Evolutionary conservation across 2,888 invertebrate species (phyloP), one percentile per base, ranked within the genome.

Genomic region (Liopterus haemorrhoidalis): DNA sequence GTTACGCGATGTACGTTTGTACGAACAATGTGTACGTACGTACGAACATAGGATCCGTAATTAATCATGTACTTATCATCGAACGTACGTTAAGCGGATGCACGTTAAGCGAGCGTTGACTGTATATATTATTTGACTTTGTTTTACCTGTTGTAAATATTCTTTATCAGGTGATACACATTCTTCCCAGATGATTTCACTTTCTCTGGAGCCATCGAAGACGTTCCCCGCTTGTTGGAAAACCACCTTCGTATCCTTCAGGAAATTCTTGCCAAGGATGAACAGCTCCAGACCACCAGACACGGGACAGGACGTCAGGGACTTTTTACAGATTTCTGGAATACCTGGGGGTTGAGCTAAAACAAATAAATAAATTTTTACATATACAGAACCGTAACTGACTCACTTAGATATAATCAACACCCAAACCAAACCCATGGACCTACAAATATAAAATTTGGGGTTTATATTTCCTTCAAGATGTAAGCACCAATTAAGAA

Each of bases 261-360:
- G 75, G 67, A 92, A 92, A 69, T 92, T 92, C 70, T 92, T 92
- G 22, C 92, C 92, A 49, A 92, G 77, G 30, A 92, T 82, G 67
- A 90, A 91, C 38, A 92, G 71, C 66, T 92, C 91, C 48, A 84
- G 67, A 1, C 90, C 90, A 5, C 91, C 92, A 38, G 75, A 75
- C 3, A 82, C 85, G 5, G 85, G 82, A 61, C 85, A 84, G 16
- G 87, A 82, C 18, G 81, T 80, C 6, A 90, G 66, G 0, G 91
- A 92, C 66, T 90, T 91, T 65, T 90, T 89, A 62, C 87, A 87
- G 51, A 92, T 91, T 71, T 92, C 92, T 9, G 92, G 92, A 39
- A 90, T 81, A 43, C 92, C 92, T 2, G 91, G 91, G 9, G 91
- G 91, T 72, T 92, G 92, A 22, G 91, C 91, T 90, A 64, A 2